Evolutionary conservation across 2,113 vertebrate genomes (phyloP).

Genomic region (Pionites leucogaster): DNA sequence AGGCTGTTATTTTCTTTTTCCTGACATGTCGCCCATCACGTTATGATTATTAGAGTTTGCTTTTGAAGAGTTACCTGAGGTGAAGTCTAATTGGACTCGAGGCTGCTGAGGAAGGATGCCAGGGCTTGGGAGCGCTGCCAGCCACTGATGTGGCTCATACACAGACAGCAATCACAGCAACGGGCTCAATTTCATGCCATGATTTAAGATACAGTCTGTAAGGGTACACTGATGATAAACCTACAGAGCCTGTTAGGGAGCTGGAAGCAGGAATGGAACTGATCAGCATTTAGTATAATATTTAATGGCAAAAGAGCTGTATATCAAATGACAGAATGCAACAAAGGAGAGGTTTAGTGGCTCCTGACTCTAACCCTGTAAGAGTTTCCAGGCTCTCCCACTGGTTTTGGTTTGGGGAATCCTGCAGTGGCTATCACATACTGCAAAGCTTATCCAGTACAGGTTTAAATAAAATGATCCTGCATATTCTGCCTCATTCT

Average conservation of each 20-base stretch:
- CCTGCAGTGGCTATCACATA: neutral
- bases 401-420: constrained; percentile 6
- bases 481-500: neutral
- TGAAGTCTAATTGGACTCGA: constrained; percentile 59
- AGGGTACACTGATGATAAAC: constrained; percentile 29
- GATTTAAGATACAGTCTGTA: constrained; percentile 23
- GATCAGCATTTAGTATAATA: neutral
- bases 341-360: constrained; percentile 6
- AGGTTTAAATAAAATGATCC: constrained; percentile 9
- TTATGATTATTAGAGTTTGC: constrained; percentile 67
- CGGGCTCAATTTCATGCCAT: constrained; percentile 49
- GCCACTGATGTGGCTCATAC: neutral
- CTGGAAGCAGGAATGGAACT: constrained; percentile 49
- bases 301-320: neutral
- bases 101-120: constrained; percentile 51
- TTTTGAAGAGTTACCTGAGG: constrained; percentile 78
- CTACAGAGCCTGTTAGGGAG: neutral
- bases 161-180: neutral
- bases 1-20: constrained; percentile 49
- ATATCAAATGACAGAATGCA: constrained; percentile 54
- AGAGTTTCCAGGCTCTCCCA: neutral
- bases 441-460: neutral
- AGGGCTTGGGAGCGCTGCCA: constrained; percentile 28
- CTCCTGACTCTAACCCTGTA: neutral
- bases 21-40: constrained; percentile 63